Base-by-base conservation (phyloP, 53 echinoderm and acorn worm species). In the Paracentrotus lividus region DNA sequence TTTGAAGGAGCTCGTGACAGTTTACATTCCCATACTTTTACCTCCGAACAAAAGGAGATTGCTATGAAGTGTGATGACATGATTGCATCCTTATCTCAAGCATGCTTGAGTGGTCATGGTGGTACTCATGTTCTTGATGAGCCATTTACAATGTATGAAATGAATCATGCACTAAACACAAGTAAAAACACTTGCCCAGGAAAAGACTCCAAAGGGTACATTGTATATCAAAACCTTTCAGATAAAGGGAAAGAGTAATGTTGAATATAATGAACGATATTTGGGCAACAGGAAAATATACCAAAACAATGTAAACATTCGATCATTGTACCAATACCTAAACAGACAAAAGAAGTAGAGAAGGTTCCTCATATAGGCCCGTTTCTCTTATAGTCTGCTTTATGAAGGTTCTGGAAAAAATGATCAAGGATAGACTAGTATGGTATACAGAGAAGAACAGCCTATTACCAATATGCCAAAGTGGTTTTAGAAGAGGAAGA, bases 401-500 rank as follows among this genome's bases (percentile, higher is more conserved):
- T 31, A 29, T 13, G 8, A 65, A 65, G 31, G 6, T 68, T 13
- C 13, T 68, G 3, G 68, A 68, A 36, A 34, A 68, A 16, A 68
- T 34, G 9, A 33, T 32, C 0, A 31, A 68, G 2, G 68, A 68
- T 14, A 68, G 32, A 34, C 5, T 68, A 36, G 1, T 34, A 14
- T 33, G 68, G 34, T 68, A 34, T 8, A 68, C 15, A 13, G 68
- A 34, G 12, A 68, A 68, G 3, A 9, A 68, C 12, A 68, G 16
- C 26, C 34, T 84, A 32, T 45, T 84, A 33, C 78, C 78, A 84
- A 24, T 8, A 2, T 84, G 45, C 10, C 45, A 43, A 5, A 49
- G 49, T 47, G 84, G n/a, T n/a, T 84, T 84, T 8, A 84, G 84
- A 84, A 84, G 47, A 33, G 49, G 44, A 16, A 84, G 45, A 45